Percentiles rank a stretch among this genome's conserved stretches.
phyloP scores from a whole-genome alignment of 1,140 invertebrate genomes.

The Sitophilus oryzae region DNA sequence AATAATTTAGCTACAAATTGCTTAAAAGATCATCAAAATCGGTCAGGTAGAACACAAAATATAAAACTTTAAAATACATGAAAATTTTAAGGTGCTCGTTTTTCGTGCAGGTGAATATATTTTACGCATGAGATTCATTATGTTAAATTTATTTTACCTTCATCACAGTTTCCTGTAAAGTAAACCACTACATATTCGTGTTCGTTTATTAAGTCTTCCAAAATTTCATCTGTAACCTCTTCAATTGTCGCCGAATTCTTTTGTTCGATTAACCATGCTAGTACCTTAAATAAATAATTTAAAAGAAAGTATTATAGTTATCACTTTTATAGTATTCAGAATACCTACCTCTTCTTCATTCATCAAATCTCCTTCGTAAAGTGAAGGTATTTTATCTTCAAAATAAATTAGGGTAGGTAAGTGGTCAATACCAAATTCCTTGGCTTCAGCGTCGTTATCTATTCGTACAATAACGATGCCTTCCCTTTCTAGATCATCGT shows the following conservation, averaged over 20 bases:
- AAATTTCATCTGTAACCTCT: slow-evolving; percentile 89
- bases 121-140: too few relatives aligned
- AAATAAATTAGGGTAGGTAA: slow-evolving; percentile 85
- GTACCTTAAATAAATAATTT: slow-evolving; percentile 41
- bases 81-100: too few relatives aligned
- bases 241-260: slow-evolving; percentile 89
- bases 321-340: too few relatives aligned
- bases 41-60: too few relatives aligned
- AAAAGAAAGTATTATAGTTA: background rate
- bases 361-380: slow-evolving; percentile 86
- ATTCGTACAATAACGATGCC: slow-evolving; percentile 85
- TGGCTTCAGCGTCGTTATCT: slow-evolving; percentile 80
- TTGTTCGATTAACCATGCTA: slow-evolving; percentile 85
- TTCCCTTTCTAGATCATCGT: slow-evolving; percentile 85
- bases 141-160: too few relatives aligned
- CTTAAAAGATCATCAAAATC: too few relatives aligned
- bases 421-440: slow-evolving; percentile 86
- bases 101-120: too few relatives aligned
- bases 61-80: too few relatives aligned
- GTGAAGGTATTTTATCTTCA: slow-evolving; percentile 83
- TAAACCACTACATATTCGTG: slow-evolving; percentile 92
- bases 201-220: slow-evolving; percentile 78
- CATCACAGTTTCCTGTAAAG: slow-evolving; percentile 85
- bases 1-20: too few relatives aligned
- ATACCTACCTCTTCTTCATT: slow-evolving; percentile 78